Percentiles rank a stretch among this genome's conserved stretches.
phyloP scores from a whole-genome alignment of 2,113 vertebrate genomes.

The Corythoichthys intestinalis region DNA sequence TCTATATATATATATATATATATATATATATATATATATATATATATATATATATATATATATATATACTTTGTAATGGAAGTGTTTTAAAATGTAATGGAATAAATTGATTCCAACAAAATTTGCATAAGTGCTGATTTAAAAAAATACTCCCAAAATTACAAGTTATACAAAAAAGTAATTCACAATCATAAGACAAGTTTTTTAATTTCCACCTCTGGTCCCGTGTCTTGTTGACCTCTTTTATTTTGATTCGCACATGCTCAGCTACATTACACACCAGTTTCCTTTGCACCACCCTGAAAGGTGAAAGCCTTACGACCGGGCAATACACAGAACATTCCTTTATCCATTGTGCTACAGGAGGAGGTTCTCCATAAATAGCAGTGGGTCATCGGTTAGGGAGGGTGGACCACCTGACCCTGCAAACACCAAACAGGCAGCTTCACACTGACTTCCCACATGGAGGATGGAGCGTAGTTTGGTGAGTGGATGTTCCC shows the following conservation, averaged over 20 bases:
- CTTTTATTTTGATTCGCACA: constrained; percentile 30
- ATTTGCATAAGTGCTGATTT: too few species aligned
- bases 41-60: too few species aligned
- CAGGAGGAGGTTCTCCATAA: constrained; percentile 53
- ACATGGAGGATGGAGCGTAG: constrained; percentile 54
- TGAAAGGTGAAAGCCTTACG: constrained; percentile 22
- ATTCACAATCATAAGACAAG: too few species aligned
- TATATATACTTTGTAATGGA: too few species aligned
- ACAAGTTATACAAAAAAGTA: too few species aligned
- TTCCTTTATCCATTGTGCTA: constrained; percentile 62
- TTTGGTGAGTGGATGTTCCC: constrained; percentile 51
- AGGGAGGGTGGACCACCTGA: constrained; percentile 33
- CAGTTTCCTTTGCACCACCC: constrained; percentile 47
- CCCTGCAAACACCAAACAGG: constrained; percentile 39
- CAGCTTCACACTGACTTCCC: constrained; percentile 45
- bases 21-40: too few species aligned
- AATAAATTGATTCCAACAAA: too few species aligned
- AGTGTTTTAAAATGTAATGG: too few species aligned
- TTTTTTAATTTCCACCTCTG: too few species aligned
- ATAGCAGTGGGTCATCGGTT: constrained; percentile 54
- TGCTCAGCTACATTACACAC: constrained; percentile 7
- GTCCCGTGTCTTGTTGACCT: constrained; percentile 10
- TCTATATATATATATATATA: too few species aligned
- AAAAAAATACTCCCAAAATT: too few species aligned
- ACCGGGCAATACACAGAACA: constrained; percentile 41